Evolutionary conservation across 2,888 invertebrate genomes (phyloP).

Genomic region (Nomada ruficornis): DNA sequence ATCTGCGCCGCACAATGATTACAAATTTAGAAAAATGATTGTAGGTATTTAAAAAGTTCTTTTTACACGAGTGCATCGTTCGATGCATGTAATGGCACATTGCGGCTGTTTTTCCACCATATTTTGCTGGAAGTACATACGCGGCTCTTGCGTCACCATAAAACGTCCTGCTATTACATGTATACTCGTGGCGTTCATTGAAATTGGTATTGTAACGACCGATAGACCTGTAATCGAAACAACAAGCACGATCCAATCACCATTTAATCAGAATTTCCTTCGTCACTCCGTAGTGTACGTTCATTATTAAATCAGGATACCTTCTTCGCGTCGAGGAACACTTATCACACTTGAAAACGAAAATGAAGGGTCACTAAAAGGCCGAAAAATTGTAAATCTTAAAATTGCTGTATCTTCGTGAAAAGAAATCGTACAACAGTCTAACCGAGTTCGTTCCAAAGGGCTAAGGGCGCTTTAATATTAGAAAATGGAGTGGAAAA

Average conservation of each 20-base stretch:
- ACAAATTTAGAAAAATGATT: neutral
- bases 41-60: conserved; percentile 5
- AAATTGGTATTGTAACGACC: neutral
- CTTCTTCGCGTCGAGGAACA: too few relatives aligned
- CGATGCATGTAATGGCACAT: conserved; percentile 4
- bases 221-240: neutral
- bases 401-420: too few relatives aligned
- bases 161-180: neutral
- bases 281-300: too few relatives aligned
- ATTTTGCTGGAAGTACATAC: conserved; percentile 1
- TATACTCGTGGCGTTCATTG: neutral
- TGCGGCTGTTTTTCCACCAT: neutral
- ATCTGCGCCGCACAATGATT: neutral
- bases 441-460: too few relatives aligned
- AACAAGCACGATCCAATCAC: neutral
- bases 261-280: neutral
- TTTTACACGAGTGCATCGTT: neutral
- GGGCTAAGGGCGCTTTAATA: too few relatives aligned
- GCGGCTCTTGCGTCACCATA: neutral
- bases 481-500: too few relatives aligned
- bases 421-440: too few relatives aligned
- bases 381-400: too few relatives aligned
- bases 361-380: too few relatives aligned
- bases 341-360: too few relatives aligned
- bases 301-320: too few relatives aligned